A percentile compares a stretch with the other conserved stretches of the same genome.
Evolutionary conservation across 2,888 invertebrate species (phyloP).

Genomic region (Leucania comma): DNA sequence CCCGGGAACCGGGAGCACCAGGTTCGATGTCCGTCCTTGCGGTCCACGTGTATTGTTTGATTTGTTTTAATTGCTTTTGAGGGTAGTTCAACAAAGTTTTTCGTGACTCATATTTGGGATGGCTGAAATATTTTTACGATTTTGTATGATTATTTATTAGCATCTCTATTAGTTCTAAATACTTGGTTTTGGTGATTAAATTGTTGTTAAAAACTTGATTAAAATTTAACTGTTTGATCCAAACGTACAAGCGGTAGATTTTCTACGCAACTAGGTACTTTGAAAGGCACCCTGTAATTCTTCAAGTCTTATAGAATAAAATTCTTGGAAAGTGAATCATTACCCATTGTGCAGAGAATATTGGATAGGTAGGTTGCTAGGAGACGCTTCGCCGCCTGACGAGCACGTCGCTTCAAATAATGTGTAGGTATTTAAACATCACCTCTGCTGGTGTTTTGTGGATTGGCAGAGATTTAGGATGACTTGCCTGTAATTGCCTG

Average conservation of each 20-base stretch:
- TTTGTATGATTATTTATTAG: not conserved
- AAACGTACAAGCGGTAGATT: not conserved
- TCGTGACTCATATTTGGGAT: not conserved
- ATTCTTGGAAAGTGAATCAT: constrained; percentile 41
- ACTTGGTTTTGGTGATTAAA: not conserved
- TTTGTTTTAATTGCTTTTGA: constrained; percentile 37
- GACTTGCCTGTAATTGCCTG: not conserved
- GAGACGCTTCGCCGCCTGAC: constrained; percentile 17
- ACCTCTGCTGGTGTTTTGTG: not conserved
- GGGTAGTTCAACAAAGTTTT: constrained; percentile 14
- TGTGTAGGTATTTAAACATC: constrained; percentile 4
- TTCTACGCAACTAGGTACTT: not conserved
- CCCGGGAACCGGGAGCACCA: constrained; percentile 59
- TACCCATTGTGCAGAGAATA: constrained; percentile 31
- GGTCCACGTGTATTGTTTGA: constrained; percentile 70
- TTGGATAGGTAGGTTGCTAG: constrained; percentile 41
- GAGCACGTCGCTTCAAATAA: constrained; percentile 11
- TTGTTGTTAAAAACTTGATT: not conserved
- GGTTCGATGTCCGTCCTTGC: constrained; percentile 82
- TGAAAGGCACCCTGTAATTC: not conserved
- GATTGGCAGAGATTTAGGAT: not conserved
- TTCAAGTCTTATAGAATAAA: not conserved
- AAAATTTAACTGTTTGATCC: not conserved
- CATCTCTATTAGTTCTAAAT: not conserved
- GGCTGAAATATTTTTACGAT: not conserved